These are phyloP conservation scores for Boloria euphrosyne DNA, from an alignment of 2,888 invertebrate genomes.

Conservation along the genomic window DNA sequence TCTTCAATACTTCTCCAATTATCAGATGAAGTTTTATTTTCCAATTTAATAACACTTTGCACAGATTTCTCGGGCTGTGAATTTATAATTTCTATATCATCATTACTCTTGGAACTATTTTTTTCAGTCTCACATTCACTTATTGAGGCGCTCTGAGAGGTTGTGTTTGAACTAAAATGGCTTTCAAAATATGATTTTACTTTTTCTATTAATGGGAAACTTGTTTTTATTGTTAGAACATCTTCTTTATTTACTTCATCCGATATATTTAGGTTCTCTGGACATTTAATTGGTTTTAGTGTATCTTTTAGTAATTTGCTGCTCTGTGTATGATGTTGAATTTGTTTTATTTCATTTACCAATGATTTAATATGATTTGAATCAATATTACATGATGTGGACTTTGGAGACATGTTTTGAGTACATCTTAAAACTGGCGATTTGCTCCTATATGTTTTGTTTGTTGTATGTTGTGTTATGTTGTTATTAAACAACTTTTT, in stretches of 20 bases:
- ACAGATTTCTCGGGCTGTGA: constrained; percentile 47
- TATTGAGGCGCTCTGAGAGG: constrained; percentile 60
- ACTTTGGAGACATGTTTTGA: not conserved
- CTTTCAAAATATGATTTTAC: constrained; percentile 64
- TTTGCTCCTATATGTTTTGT: constrained; percentile 8
- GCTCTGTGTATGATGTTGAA: not conserved
- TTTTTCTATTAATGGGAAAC: constrained; percentile 50
- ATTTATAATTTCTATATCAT: constrained; percentile 59
- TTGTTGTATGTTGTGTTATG: constrained; percentile 12
- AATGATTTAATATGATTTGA: no score
- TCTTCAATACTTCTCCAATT: constrained; percentile 16
- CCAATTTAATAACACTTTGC: constrained; percentile 39
- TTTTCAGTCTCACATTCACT: constrained; percentile 61
- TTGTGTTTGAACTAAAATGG: constrained; percentile 60
- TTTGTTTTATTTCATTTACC: not conserved
- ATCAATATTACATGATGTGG: not conserved
- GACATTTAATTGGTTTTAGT: not conserved
- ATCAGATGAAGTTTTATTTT: constrained; percentile 22
- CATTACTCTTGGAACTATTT: constrained; percentile 52
- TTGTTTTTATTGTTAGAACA: constrained; percentile 14
- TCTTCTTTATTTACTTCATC: constrained; percentile 18
- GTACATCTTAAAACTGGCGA: constrained; percentile 31
- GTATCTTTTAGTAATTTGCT: not conserved
- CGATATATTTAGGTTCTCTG: constrained; percentile 2
- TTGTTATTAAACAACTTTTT: constrained; percentile 54